Evolutionary conservation across 2,113 vertebrate species (phyloP).

Genomic region (Acanthisitta chloris): DNA sequence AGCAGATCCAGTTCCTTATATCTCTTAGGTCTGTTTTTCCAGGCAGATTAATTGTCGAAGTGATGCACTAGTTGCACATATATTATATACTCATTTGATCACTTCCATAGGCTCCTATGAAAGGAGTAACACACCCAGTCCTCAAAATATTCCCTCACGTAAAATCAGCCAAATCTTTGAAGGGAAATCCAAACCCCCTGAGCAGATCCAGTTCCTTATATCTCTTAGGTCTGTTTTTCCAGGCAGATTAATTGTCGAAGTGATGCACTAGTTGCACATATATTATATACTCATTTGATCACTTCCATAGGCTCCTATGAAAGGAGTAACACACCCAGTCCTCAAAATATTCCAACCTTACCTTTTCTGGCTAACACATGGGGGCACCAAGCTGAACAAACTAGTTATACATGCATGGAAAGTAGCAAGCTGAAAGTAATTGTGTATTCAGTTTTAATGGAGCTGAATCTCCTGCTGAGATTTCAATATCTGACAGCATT

Average conservation of each 20-base stretch:
- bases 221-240: not conserved
- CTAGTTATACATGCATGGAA: constrained; percentile 67
- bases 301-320: not conserved
- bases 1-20: not conserved
- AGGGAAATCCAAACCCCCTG: not conserved
- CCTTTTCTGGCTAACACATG: constrained; percentile 42
- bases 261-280: not conserved
- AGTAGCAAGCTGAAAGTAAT: constrained; percentile 69
- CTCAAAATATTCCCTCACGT: constrained; percentile 47
- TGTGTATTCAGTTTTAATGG: constrained; percentile 76
- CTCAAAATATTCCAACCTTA: constrained; percentile 38
- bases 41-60: not conserved
- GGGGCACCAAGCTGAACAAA: constrained; percentile 73
- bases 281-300: not conserved
- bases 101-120: not conserved
- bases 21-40: not conserved
- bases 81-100: not conserved
- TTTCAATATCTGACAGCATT: constrained; percentile 77
- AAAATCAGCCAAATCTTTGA: not conserved
- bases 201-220: not conserved
- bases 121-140: not conserved
- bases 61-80: not conserved
- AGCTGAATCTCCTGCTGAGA: constrained; percentile 77
- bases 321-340: not conserved
- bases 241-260: not conserved